A percentile compares a stretch with the other conserved stretches of the same genome.
These are phyloP conservation scores for Austrofundulus limnaeus DNA, from an alignment of 2,113 vertebrate genomes.

Conservation along the genomic window DNA sequence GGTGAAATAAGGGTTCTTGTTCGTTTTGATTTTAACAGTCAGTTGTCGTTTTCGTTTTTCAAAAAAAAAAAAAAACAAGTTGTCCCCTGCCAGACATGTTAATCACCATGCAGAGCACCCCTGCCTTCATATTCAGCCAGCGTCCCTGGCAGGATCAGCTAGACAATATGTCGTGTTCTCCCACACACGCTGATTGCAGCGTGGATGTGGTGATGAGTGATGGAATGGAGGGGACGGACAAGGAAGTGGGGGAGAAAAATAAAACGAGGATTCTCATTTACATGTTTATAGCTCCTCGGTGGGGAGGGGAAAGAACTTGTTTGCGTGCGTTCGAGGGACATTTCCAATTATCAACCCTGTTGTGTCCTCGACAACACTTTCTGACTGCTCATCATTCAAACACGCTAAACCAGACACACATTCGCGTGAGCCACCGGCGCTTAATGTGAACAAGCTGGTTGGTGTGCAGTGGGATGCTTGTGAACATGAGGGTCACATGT, in stretches of 20 bases:
- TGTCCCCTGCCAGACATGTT: constrained; percentile 35
- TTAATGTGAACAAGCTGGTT: constrained; percentile 38
- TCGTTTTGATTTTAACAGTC: constrained; percentile 19
- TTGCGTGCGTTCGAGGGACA: constrained; percentile 48
- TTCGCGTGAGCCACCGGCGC: constrained; percentile 37
- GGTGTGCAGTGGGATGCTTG: constrained; percentile 32
- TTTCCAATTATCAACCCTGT: constrained; percentile 76
- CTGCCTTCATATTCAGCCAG: constrained; percentile 52
- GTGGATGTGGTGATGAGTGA: constrained; percentile 49
- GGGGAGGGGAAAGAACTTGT: constrained; percentile 51
- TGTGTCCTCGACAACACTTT: constrained; percentile 58
- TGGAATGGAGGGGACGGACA: constrained; percentile 49
- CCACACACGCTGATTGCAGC: constrained; percentile 44
- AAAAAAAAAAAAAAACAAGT: constrained; percentile 5
- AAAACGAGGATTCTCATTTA: constrained; percentile 68
- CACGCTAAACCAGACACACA: constrained; percentile 20
- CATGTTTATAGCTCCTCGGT: constrained; percentile 77
- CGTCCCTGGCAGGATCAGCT: constrained; percentile 44
- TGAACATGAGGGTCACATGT: constrained; percentile 52
- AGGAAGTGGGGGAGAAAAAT: constrained; percentile 7
- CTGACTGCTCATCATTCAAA: constrained; percentile 45
- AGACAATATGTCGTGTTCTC: constrained; percentile 28
- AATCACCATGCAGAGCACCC: constrained; percentile 43
- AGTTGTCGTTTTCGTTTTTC: constrained; percentile 30
- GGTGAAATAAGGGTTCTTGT: background rate